Evolutionary conservation across 2,888 invertebrate species (phyloP).

Genomic region (Patella pellucida): DNA sequence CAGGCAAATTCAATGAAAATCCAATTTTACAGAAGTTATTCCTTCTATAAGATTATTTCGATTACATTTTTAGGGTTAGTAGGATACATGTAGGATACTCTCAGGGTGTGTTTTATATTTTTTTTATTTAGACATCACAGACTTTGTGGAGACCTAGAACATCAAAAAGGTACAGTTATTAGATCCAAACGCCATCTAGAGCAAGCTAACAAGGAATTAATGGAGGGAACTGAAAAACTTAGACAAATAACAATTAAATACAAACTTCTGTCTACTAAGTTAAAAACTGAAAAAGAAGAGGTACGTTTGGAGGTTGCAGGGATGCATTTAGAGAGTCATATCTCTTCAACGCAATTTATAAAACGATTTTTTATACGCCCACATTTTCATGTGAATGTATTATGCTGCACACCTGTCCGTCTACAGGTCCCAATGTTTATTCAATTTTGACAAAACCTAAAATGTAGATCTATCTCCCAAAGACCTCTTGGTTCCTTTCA

Average conservation of each 20-base stretch:
- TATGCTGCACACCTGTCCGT: too few species aligned
- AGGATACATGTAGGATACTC: neutral
- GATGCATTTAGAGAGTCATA: too few species aligned
- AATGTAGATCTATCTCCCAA: too few species aligned
- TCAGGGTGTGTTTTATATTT: neutral
- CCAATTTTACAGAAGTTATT: too few species aligned
- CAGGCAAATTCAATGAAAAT: too few species aligned
- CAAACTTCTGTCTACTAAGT: constrained; percentile 46
- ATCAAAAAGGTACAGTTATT: constrained; percentile 48
- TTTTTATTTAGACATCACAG: constrained; percentile 51
- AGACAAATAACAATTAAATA: constrained; percentile 58
- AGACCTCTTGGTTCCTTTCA: too few species aligned
- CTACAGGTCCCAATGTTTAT: too few species aligned
- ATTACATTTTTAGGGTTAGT: neutral
- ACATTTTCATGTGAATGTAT: too few species aligned
- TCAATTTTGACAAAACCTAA: too few species aligned
- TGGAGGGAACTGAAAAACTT: constrained; percentile 58
- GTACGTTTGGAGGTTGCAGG: constrained; percentile 32
- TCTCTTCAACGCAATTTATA: too few species aligned
- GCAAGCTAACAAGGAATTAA: constrained; percentile 47
- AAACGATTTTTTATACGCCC: too few species aligned
- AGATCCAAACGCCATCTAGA: constrained; percentile 53
- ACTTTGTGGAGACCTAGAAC: constrained; percentile 52
- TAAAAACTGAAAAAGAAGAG: constrained; percentile 67
- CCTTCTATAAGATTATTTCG: too few species aligned